Conservation (phyloP, 2,797 vertebrate genomes). For the Pampus argenteus region DNA sequence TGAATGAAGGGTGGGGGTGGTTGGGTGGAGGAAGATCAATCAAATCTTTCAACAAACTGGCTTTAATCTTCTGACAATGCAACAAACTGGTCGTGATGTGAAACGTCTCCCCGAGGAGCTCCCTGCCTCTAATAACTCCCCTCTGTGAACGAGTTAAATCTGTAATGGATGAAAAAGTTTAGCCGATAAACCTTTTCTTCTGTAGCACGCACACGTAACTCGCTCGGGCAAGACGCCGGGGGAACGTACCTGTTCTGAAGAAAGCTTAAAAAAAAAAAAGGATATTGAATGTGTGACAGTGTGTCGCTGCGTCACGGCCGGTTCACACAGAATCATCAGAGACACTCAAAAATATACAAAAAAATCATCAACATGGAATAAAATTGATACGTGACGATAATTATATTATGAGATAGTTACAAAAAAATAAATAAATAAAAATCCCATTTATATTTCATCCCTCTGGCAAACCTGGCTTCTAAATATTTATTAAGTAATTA, state of each 20-base stretch:
- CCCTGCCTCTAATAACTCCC: constrained; percentile 78
- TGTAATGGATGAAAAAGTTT: constrained; percentile 81
- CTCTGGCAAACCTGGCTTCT: constrained; percentile 62
- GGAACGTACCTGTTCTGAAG: constrained; percentile 20
- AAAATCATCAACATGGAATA: constrained; percentile 10
- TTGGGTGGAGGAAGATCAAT: constrained; percentile 73
- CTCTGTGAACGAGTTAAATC: constrained; percentile 76
- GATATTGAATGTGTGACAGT: not conserved
- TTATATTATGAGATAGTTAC: constrained; percentile 62
- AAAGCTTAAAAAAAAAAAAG: not conserved
- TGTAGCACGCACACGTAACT: constrained; percentile 30
- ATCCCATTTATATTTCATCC: constrained; percentile 73
- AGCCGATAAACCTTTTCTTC: constrained; percentile 48
- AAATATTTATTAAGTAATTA: constrained; percentile 84
- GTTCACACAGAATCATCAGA: too few species aligned
- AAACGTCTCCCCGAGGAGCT: constrained; percentile 66
- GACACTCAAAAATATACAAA: too few species aligned
- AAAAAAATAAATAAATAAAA: constrained; percentile 36
- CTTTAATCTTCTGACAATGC: constrained; percentile 83
- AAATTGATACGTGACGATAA: constrained; percentile 35
- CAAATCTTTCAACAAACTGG: constrained; percentile 77
- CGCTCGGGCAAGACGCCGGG: constrained; percentile 7
- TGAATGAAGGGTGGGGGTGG: constrained; percentile 45
- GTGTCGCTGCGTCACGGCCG: too few species aligned
- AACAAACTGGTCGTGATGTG: constrained; percentile 81